Evolutionary conservation across 2,113 vertebrate genomes (phyloP), one percentile per base, ranked within the genome.

Genomic region (Callocephalon fimbriatum): DNA sequence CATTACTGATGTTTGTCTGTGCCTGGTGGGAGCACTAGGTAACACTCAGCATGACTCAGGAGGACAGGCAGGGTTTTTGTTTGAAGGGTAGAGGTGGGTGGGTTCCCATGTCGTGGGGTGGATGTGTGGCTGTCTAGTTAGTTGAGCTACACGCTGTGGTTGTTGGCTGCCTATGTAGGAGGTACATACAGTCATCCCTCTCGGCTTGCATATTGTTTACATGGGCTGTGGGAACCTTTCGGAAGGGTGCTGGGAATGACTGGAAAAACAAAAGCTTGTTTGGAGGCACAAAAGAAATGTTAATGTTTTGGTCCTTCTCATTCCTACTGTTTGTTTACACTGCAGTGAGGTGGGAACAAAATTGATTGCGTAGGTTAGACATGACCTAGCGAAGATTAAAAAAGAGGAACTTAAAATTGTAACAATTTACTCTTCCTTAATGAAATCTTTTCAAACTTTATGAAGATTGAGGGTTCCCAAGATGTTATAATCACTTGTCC

Each of bases 241-340:
- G 1, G 78, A 96, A 78, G 78, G 88, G 76, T 91, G 68, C 91
- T 96, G 93, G 84, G 96, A 96, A 93, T 82, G 76, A 65, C 80
- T 96, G 89, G 61, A 84, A 93, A 95, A 96, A 95, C 91, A 96
- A 96, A 95, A 95, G 95, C 91, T 91, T 87, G 44, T 86, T 96
- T 85, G 68, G 93, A 87, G 94, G 76, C 91, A 96, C 93, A 96
- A 95, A 97, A 95, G 83, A 87, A 96, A 89, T 87, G 84, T 95
- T 93, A 95, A 84, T 22, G 3, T 93, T 95, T 96, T 83, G 38
- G 80, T 87, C 91, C 84, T 91, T 91, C 93, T 94, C 31, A 17
- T 88, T 93, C 47, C 73, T 81, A 8, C 78, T 97, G 91, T 97
- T 96, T 90, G 67, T 97, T 96, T 96, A 89, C 21, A 21, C 68